These are phyloP conservation scores for Xenops minutus DNA, from an alignment of 2,797 vertebrate species.

Conservation along the genomic window DNA sequence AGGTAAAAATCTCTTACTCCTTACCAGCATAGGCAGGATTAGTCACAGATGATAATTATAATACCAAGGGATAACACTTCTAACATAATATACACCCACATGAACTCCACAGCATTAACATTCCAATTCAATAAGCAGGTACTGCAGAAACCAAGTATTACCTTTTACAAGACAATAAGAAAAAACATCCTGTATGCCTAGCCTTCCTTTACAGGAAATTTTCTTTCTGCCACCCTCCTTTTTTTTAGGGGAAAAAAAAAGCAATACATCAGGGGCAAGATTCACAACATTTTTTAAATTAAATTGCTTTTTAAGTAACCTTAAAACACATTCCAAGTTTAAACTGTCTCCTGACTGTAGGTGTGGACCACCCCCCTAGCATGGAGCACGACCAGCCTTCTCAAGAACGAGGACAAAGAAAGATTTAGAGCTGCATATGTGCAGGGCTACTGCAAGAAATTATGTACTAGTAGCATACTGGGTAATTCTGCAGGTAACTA, in stretches of 20 bases:
- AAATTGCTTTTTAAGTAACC: background rate
- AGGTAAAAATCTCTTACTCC: constrained; percentile 28
- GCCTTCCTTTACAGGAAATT: background rate
- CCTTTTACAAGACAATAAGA: background rate
- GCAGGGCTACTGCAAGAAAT: background rate
- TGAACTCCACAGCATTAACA: constrained; percentile 26
- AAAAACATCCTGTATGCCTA: constrained; percentile 1
- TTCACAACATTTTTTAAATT: background rate
- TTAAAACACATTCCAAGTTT: background rate
- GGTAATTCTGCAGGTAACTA: background rate
- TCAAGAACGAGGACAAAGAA: background rate
- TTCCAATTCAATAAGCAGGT: constrained; percentile 23
- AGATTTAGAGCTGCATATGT: background rate
- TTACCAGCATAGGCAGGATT: constrained; percentile 28
- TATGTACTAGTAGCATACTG: background rate
- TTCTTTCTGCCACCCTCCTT: background rate
- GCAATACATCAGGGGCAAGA: background rate
- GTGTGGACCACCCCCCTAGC: background rate
- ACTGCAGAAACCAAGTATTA: constrained; percentile 17
- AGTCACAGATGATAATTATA: constrained; percentile 52
- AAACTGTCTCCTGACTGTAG: background rate
- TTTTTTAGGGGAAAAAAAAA: background rate
- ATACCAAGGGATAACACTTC: constrained; percentile 44
- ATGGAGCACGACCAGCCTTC: background rate
- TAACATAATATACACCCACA: constrained; percentile 36